Evolutionary conservation across 2,797 vertebrate species (phyloP), one percentile per base, ranked within the genome.

Genomic region (Phoxinus dragarum): DNA sequence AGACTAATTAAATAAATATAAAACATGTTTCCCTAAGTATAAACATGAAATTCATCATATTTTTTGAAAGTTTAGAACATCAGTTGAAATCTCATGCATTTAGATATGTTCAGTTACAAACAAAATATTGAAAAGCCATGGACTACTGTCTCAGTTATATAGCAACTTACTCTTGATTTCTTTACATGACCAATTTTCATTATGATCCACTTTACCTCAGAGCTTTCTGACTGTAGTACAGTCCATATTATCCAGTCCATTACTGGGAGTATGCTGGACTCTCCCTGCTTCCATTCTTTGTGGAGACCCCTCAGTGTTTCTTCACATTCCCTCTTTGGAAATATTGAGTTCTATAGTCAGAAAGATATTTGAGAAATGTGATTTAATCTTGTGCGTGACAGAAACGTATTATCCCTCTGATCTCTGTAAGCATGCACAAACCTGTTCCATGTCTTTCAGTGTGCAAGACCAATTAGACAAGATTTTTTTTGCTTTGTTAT

Each of bases 191-290:
- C 17, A 34, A 23, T 16, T 17, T 42, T 61, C 10, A 5, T 27
- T 3, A 56, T 59, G 21, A 11, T 23, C 0, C 12, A 12, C 0
- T 73, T 67, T 38, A 90, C 90, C 88, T 86, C 61, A 10, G 74
- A 36, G 40, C 17, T 38, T 6, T 81, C 31, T 42, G 78, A 67
- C 12, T 80, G 68, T 4, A 89, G 17, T 3, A 90, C 31, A 31
- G n/a, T 81, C 82, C 86, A 86, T 61, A 91, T 77, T 10, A 89
- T 84, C 52, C 85, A 86, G 56, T 91, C 89, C 88, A 90, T 86
- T 21, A 87, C 71, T 21, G 89, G 81, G 21, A 90, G 88, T 8
- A 89, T 76, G 79, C 77, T 89, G 84, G 42, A 74, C 42, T 84
- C 54, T 21, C 89, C 88, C 67, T 52, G 84, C 82, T 82, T 90